A percentile compares a stretch with the other conserved stretches of the same genome.
These are phyloP conservation scores for Bellardia bayeri DNA, from an alignment of 2,888 invertebrate species.

Conservation along the genomic window DNA sequence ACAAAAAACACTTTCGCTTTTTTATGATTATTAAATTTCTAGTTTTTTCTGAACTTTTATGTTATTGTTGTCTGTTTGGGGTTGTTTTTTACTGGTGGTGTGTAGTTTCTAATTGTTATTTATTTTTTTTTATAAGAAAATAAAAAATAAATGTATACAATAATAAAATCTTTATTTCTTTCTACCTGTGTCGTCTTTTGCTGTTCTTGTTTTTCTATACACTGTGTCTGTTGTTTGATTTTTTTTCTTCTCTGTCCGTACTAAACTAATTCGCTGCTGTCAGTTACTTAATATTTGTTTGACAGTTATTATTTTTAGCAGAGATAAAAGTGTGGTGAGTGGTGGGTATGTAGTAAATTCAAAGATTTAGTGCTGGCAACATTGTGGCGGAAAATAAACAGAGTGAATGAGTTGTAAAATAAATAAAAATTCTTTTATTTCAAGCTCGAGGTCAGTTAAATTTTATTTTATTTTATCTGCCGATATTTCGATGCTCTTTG, in stretches of 20 bases:
- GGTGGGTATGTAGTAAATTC: constrained; percentile 19
- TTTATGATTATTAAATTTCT: constrained; percentile 11
- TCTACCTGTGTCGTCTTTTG: constrained; percentile 29
- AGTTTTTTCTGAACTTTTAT: constrained; percentile 1
- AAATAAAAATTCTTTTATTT: no score
- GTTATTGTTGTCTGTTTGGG: constrained; percentile 3
- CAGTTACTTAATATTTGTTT: constrained; percentile 22
- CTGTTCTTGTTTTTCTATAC: constrained; percentile 65
- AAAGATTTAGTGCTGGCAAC: constrained; percentile 54
- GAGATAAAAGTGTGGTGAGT: neutral
- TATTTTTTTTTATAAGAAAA: constrained; percentile 30
- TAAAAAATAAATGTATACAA: constrained; percentile 48
- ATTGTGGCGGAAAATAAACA: constrained; percentile 7
- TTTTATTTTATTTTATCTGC: no score
- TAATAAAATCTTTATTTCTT: constrained; percentile 22
- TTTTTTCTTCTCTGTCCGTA: neutral
- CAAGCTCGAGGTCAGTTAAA: no score
- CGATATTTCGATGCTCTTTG: no score
- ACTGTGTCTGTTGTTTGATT: constrained; percentile 41
- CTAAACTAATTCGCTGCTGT: constrained; percentile 1
- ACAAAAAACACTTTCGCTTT: constrained; percentile 58
- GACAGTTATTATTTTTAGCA: constrained; percentile 37
- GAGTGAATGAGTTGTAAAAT: neutral
- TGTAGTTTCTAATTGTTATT: constrained; percentile 1
- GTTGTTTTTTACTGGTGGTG: constrained; percentile 29